Percentiles rank a stretch among this genome's conserved stretches.
Evolutionary conservation across 2,888 invertebrate species (phyloP).

Genomic region (Furcula furcula): DNA sequence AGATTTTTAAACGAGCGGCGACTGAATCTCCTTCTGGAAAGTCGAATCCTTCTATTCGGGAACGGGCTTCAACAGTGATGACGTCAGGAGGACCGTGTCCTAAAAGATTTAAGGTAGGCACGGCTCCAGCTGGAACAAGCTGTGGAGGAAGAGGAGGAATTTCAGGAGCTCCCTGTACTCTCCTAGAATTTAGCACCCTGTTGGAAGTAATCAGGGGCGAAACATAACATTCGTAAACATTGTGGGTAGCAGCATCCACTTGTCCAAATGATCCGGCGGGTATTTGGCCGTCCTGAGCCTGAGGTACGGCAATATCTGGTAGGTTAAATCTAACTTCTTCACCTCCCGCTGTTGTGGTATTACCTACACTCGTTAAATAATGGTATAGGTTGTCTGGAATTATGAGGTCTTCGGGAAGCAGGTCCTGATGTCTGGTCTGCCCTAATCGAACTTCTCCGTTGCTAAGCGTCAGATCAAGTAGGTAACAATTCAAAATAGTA

Average conservation of each 20-base stretch:
- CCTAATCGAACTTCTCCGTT: too few relatives aligned
- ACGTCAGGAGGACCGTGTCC: too few relatives aligned
- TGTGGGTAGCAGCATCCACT: neutral
- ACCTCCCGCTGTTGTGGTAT: conserved; percentile 13
- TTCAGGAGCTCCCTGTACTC: conserved; percentile 3
- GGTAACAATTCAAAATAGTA: too few relatives aligned
- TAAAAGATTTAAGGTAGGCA: conserved; percentile 2
- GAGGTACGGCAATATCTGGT: too few relatives aligned
- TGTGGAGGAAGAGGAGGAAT: conserved; percentile 15
- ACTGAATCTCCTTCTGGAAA: conserved; percentile 13
- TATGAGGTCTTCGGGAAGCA: conserved; percentile 21
- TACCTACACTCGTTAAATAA: conserved; percentile 9
- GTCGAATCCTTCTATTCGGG: conserved; percentile 16
- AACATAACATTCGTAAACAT: conserved; percentile 10
- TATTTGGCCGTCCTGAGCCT: neutral
- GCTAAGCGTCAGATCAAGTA: too few relatives aligned
- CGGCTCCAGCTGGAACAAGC: conserved; percentile 11
- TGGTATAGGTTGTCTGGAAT: conserved; percentile 21
- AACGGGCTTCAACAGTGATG: conserved; percentile 9
- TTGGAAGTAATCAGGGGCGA: conserved; percentile 14
- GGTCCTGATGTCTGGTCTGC: too few relatives aligned
- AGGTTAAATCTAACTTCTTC: conserved; percentile 21
- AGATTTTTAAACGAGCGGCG: conserved; percentile 7
- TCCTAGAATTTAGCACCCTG: conserved; percentile 8
- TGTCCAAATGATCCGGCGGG: conserved; percentile 4